A percentile compares a stretch with the other conserved stretches of the same genome.
Conservation (phyloP, 2,797 vertebrate genomes). For the Hippocampus kuda region DNA sequence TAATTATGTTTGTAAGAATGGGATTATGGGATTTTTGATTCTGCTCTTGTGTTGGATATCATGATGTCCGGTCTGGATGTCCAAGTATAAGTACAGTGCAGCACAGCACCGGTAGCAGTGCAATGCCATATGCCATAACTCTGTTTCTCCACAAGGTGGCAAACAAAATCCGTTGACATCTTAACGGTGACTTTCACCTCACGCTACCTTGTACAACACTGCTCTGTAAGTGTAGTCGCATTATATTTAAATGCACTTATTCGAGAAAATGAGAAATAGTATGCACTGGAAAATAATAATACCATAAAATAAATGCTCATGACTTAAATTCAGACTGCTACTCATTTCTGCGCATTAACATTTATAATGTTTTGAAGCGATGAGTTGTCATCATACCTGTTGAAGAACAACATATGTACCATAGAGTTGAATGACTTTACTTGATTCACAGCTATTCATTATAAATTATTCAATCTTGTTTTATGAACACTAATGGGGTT, state of each 20-base stretch:
- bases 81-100: not conserved
- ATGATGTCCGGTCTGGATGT: not conserved
- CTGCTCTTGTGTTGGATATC: not conserved
- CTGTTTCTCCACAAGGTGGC: constrained; percentile 3
- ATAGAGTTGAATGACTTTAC: not conserved
- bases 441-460: not conserved
- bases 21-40: too few relatives aligned
- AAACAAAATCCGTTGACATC: not conserved
- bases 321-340: not conserved
- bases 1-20: not conserved
- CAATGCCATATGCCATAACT: not conserved
- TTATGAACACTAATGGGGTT: not conserved
- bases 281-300: too few relatives aligned
- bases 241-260: too few relatives aligned
- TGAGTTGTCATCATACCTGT: not conserved
- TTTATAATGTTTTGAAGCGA: not conserved
- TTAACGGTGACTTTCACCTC: not conserved
- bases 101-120: not conserved
- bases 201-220: not conserved
- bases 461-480: not conserved
- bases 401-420: not conserved
- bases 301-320: not conserved
- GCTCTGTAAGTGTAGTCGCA: not conserved
- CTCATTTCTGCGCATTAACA: not conserved
- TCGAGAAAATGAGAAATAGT: too few relatives aligned